phyloP scores from a whole-genome alignment of 2,888 invertebrate species.

The Drosophila neutralis region DNA sequence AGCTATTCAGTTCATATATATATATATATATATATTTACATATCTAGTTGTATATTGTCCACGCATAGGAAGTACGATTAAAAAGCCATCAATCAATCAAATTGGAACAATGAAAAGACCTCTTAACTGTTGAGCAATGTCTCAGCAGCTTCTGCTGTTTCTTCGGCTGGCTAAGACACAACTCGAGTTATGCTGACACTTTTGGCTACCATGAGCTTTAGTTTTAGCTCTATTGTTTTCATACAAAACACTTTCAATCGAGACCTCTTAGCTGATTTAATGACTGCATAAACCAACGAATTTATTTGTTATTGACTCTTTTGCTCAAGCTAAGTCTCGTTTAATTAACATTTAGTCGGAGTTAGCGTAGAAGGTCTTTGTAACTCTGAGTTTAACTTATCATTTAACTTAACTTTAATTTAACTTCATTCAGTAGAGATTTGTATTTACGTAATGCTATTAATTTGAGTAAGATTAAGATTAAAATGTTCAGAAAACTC shows the following conservation, averaged over 20 bases:
- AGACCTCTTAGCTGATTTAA: neutral
- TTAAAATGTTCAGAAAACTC: neutral
- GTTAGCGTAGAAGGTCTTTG: neutral
- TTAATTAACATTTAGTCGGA: neutral
- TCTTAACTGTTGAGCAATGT: constrained; percentile 24
- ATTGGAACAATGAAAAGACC: constrained; percentile 17
- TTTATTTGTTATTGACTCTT: neutral
- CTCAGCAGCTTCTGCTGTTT: constrained; percentile 30
- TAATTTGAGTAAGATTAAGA: neutral
- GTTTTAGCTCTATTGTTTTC: constrained; percentile 11
- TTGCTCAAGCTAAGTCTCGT: neutral
- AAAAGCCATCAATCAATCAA: constrained; percentile 50
- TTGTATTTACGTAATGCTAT: neutral
- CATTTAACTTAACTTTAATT: neutral
- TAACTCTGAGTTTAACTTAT: neutral
- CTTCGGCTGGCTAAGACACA: neutral
- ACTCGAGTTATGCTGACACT: constrained; percentile 16
- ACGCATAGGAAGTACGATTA: constrained; percentile 39
- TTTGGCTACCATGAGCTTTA: constrained; percentile 17
- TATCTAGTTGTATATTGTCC: constrained; percentile 1
- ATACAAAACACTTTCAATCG: neutral
- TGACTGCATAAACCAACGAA: neutral
- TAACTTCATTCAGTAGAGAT: neutral
- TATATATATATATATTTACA: neutral
- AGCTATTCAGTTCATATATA: constrained; percentile 31